These are phyloP conservation scores for Miichthys miiuy DNA, from an alignment of 2,797 vertebrate species.

Conservation along the genomic window DNA sequence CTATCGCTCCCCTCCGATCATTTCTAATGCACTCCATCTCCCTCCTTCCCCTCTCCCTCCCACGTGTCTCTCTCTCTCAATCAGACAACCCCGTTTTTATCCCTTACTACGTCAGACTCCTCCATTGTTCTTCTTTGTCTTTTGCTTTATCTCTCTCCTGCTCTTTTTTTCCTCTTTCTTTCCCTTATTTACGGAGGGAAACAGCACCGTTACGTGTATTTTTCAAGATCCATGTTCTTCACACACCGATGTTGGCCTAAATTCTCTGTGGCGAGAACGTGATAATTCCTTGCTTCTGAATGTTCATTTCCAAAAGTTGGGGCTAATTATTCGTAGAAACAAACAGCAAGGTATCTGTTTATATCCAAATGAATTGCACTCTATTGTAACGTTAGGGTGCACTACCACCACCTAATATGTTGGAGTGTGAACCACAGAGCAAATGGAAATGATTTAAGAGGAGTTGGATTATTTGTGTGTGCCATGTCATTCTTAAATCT, in stretches of 20 bases:
- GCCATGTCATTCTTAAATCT: too few relatives aligned
- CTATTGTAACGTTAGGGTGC: too few relatives aligned
- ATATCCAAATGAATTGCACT: not conserved
- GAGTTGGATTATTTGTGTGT: too few relatives aligned
- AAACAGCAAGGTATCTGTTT: not conserved
- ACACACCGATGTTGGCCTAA: constrained; percentile 1
- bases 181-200: not conserved
- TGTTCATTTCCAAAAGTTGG: not conserved
- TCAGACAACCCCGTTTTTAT: constrained; percentile 57
- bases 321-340: constrained; percentile 12
- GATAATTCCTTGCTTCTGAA: not conserved
- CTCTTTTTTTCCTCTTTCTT: constrained; percentile 3
- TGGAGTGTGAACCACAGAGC: too few relatives aligned
- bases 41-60: not conserved
- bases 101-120: constrained; percentile 34
- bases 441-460: too few relatives aligned
- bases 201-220: not conserved
- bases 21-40: constrained; percentile 68
- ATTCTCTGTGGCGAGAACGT: constrained; percentile 3
- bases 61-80: constrained; percentile 41
- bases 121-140: constrained; percentile 39
- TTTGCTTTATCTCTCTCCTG: constrained; percentile 15
- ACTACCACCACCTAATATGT: too few relatives aligned
- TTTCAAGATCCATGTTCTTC: constrained; percentile 12
- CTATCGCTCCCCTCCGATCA: constrained; percentile 65